phyloP scores from a whole-genome alignment of 2,888 invertebrate genomes.

The Ditylenchus weischeri region DNA sequence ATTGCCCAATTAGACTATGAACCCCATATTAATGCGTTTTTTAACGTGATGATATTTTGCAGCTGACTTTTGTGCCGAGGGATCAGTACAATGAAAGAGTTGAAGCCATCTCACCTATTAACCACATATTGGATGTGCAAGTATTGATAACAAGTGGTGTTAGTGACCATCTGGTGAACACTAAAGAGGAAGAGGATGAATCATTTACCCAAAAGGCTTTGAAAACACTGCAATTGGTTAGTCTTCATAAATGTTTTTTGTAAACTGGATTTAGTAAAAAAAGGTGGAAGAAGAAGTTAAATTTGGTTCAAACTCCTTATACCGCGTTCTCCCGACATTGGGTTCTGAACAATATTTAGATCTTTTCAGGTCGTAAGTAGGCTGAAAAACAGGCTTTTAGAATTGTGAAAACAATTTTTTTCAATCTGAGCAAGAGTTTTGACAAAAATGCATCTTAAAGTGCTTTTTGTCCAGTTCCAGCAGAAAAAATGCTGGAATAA shows the following conservation, averaged over 20 bases:
- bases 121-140: not conserved
- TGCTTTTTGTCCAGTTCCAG: too few relatives aligned
- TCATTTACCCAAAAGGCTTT: not conserved
- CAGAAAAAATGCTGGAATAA: too few relatives aligned
- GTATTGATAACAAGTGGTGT: not conserved
- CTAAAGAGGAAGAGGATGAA: not conserved
- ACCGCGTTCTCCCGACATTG: too few relatives aligned
- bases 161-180: not conserved
- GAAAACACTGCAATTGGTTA: constrained; percentile 23
- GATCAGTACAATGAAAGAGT: constrained; percentile 2
- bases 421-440: not conserved
- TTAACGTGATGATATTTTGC: too few relatives aligned
- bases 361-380: too few relatives aligned
- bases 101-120: not conserved
- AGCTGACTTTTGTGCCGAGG: not conserved
- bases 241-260: constrained; percentile 8
- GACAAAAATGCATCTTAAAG: too few relatives aligned
- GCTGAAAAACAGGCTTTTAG: not conserved
- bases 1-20: too few relatives aligned
- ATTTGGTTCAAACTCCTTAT: too few relatives aligned
- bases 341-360: too few relatives aligned
- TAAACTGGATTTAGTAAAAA: too few relatives aligned
- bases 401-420: constrained; percentile 10
- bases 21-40: too few relatives aligned
- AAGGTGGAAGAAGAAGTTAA: too few relatives aligned